Evolutionary conservation across 2,797 vertebrate genomes (phyloP).

Genomic region (Vireo griseus): DNA sequence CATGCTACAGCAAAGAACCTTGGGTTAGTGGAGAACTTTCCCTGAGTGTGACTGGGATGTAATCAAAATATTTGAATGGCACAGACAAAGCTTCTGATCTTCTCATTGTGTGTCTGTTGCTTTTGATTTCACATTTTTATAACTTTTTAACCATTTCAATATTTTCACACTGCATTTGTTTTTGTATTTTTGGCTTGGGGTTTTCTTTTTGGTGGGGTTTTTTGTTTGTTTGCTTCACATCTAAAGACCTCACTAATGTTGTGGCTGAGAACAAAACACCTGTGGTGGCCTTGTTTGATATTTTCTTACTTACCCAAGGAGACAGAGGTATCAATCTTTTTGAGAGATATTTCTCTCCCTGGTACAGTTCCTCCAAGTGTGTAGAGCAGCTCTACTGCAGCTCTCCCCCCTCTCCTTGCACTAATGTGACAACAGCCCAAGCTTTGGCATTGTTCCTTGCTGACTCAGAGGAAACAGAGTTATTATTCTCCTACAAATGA

Average conservation of each 20-base stretch:
- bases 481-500: not conserved
- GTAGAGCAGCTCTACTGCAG: not conserved
- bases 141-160: not conserved
- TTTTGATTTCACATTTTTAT: not conserved
- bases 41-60: not conserved
- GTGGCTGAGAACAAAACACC: not conserved
- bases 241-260: not conserved
- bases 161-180: not conserved
- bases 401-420: not conserved
- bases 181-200: not conserved
- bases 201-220: accelerated
- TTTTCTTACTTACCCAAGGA: not conserved
- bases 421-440: not conserved
- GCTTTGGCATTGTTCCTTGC: not conserved
- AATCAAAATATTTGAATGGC: not conserved
- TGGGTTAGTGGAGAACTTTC: not conserved
- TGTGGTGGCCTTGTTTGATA: not conserved
- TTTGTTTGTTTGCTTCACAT: not conserved
- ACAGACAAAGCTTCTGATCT: not conserved
- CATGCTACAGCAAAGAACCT: not conserved
- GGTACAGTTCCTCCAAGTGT: not conserved
- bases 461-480: not conserved
- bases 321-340: not conserved
- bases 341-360: not conserved
- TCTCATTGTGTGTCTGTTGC: not conserved